Percentiles rank a stretch among this genome's conserved stretches.
phyloP scores from a whole-genome alignment of 2,113 vertebrate genomes.

The Epinephelus lanceolatus region DNA sequence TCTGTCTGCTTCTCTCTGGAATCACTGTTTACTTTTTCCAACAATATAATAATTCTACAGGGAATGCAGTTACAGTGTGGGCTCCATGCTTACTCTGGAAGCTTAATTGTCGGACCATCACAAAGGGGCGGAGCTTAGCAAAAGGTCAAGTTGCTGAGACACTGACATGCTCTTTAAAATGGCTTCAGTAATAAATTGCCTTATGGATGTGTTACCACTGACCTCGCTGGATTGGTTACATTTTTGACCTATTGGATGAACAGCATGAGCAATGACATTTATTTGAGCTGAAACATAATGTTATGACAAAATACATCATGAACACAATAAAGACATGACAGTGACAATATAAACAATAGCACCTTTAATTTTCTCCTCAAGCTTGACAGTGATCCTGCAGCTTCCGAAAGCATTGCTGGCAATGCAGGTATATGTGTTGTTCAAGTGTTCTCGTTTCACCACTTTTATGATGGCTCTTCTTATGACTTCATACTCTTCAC shows the following conservation, averaged over 20 bases:
- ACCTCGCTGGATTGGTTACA: background rate
- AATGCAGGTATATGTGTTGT: constrained; percentile 84
- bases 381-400: constrained; percentile 73
- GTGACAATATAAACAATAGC: background rate
- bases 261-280: background rate
- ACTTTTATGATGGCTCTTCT: constrained; percentile 69
- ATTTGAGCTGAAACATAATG: background rate
- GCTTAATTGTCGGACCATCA: too few relatives aligned
- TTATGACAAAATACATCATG: background rate
- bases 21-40: too few relatives aligned
- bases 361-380: constrained; percentile 80
- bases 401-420: constrained; percentile 87
- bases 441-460: constrained; percentile 84
- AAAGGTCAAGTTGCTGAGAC: too few relatives aligned
- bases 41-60: too few relatives aligned
- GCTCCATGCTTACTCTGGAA: too few relatives aligned
- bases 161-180: background rate
- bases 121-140: too few relatives aligned
- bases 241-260: background rate
- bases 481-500: constrained; percentile 51
- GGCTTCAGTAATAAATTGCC: background rate
- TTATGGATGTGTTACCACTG: background rate
- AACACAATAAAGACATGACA: background rate
- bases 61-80: too few relatives aligned
- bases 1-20: too few relatives aligned